phyloP scores from a whole-genome alignment of 2,888 invertebrate species.

The Lepidocyrtinus sp. region DNA sequence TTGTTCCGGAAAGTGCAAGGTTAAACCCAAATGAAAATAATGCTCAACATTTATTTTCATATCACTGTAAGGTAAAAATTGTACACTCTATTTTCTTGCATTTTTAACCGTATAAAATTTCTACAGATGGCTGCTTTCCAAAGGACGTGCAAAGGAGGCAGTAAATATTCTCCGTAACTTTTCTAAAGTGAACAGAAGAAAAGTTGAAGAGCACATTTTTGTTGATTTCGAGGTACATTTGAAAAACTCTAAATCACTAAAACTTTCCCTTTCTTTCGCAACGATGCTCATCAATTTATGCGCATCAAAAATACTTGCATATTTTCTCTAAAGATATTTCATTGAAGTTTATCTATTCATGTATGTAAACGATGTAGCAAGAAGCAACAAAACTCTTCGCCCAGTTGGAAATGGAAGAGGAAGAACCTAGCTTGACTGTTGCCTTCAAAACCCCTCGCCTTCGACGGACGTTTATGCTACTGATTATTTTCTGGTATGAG shows the following conservation, averaged over 20 bases:
- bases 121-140: constrained; percentile 87
- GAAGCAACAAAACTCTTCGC: constrained; percentile 74
- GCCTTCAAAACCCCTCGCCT: constrained; percentile 85
- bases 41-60: background rate
- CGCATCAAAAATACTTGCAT: background rate
- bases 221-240: constrained; percentile 82
- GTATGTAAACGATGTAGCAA: too few relatives aligned
- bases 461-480: constrained; percentile 82
- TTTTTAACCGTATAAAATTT: constrained; percentile 34
- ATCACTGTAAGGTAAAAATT: background rate
- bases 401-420: constrained; percentile 74
- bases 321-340: background rate
- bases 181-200: constrained; percentile 83
- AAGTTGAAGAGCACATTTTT: constrained; percentile 82
- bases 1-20: constrained; percentile 85
- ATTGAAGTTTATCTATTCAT: background rate
- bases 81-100: background rate
- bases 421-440: constrained; percentile 86
- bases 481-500: constrained; percentile 85
- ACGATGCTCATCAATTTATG: background rate
- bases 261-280: background rate
- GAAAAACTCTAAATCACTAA: too few relatives aligned
- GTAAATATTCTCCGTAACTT: constrained; percentile 84
- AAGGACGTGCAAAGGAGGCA: constrained; percentile 86
- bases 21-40: constrained; percentile 71